Conservation (phyloP, 2,888 invertebrate genomes). For the Euclidia mi region DNA sequence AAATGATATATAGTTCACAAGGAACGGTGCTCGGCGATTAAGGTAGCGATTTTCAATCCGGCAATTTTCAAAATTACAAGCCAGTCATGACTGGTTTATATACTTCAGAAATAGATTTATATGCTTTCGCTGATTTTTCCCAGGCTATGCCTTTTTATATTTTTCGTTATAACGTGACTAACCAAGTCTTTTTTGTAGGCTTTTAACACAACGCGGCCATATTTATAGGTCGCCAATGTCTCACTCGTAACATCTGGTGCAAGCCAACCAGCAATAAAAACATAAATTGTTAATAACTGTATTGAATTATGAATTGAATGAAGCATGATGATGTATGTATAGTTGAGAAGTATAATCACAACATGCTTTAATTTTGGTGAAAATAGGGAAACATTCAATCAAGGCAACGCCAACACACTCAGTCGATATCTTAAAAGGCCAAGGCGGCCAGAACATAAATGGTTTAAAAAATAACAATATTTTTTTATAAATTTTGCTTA, state of each 20-base stretch:
- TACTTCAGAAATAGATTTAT: conserved; percentile 17
- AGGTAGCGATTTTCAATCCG: conserved; percentile 43
- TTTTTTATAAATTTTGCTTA: too few relatives aligned
- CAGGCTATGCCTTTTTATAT: conserved; percentile 42
- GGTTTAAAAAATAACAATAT: too few relatives aligned
- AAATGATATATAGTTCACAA: conserved; percentile 40
- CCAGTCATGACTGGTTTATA: conserved; percentile 30
- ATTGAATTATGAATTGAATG: too few relatives aligned
- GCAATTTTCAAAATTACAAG: conserved; percentile 36
- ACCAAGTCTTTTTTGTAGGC: conserved; percentile 56
- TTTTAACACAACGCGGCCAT: conserved; percentile 41
- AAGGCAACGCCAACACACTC: too few relatives aligned
- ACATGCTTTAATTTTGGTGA: too few relatives aligned
- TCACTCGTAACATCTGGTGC: conserved; percentile 30
- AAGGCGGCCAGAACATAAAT: too few relatives aligned
- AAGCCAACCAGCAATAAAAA: conserved; percentile 35
- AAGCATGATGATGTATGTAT: too few relatives aligned
- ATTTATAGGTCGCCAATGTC: conserved; percentile 39
- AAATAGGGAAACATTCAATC: too few relatives aligned
- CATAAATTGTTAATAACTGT: too few relatives aligned
- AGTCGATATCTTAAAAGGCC: too few relatives aligned
- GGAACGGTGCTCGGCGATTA: conserved; percentile 36
- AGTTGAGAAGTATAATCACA: too few relatives aligned
- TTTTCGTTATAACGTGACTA: conserved; percentile 47
- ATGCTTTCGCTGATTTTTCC: conserved; percentile 16